Evolutionary conservation across 2,113 vertebrate genomes (phyloP).

Genomic region (Gobiocypris rarus): DNA sequence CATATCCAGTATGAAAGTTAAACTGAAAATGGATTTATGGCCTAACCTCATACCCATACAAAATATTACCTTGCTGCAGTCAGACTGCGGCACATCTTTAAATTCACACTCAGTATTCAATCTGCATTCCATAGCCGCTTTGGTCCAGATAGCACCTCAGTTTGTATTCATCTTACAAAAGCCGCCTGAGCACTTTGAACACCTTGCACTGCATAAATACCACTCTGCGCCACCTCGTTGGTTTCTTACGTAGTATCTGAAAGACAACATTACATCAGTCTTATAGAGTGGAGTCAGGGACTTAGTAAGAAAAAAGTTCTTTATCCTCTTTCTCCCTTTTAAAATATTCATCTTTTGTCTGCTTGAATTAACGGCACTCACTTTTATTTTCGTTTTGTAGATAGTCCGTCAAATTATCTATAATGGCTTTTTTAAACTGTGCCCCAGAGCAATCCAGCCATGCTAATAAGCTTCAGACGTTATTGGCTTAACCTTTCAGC

Average conservation of each 20-base stretch:
- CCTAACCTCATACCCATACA: not conserved
- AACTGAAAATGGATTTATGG: not conserved
- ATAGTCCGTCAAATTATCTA: slow-evolving; percentile 89
- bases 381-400: slow-evolving; percentile 69
- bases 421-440: slow-evolving; percentile 89
- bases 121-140: not conserved
- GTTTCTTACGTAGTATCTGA: not conserved
- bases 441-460: slow-evolving; percentile 78
- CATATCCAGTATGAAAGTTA: not conserved
- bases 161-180: slow-evolving; percentile 26
- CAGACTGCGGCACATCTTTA: not conserved
- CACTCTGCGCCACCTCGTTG: slow-evolving; percentile 18
- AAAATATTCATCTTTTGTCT: slow-evolving; percentile 31
- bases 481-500: slow-evolving; percentile 69
- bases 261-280: slow-evolving; percentile 17
- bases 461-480: slow-evolving; percentile 87
- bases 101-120: slow-evolving; percentile 11
- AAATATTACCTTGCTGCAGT: not conserved
- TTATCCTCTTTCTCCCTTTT: not conserved
- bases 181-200: slow-evolving; percentile 13
- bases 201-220: slow-evolving; percentile 25
- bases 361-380: slow-evolving; percentile 46
- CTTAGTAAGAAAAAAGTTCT: not conserved
- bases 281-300: not conserved
- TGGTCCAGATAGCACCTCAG: slow-evolving; percentile 35